Conservation (phyloP, 2,888 invertebrate genomes). For the Agrotis puta region DNA sequence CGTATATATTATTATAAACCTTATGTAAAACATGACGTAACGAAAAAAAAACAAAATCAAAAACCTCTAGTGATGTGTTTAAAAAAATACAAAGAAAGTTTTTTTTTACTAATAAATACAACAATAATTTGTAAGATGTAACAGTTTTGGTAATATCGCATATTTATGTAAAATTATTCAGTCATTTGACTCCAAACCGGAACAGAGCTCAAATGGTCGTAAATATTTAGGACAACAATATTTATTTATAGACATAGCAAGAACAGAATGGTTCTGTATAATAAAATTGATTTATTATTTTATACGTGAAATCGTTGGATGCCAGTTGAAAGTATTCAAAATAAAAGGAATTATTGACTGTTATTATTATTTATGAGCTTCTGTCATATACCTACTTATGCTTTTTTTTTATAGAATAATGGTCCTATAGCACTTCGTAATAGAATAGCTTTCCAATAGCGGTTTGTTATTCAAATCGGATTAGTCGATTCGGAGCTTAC, state of each 20-base stretch:
- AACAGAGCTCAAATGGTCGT: constrained; percentile 37
- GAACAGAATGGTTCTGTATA: constrained; percentile 28
- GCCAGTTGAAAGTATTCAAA: neutral
- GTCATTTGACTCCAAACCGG: constrained; percentile 53
- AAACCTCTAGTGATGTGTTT: neutral
- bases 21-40: too few relatives aligned
- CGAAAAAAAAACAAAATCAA: neutral
- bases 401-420: too few relatives aligned
- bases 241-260: constrained; percentile 8
- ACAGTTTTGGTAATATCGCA: constrained; percentile 37
- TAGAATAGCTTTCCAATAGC: too few relatives aligned
- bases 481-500: too few relatives aligned
- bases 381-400: too few relatives aligned
- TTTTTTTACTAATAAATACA: constrained; percentile 51
- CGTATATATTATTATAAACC: too few relatives aligned
- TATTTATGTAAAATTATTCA: constrained; percentile 63
- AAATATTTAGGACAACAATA: constrained; percentile 24
- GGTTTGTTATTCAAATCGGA: too few relatives aligned
- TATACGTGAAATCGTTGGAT: constrained; percentile 10
- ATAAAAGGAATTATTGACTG: neutral
- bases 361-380: too few relatives aligned
- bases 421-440: too few relatives aligned
- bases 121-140: constrained; percentile 31
- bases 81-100: constrained; percentile 51
- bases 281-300: constrained; percentile 21